These are phyloP conservation scores for Itoplectis maculator DNA, from an alignment of 2,888 invertebrate species.

Conservation along the genomic window DNA sequence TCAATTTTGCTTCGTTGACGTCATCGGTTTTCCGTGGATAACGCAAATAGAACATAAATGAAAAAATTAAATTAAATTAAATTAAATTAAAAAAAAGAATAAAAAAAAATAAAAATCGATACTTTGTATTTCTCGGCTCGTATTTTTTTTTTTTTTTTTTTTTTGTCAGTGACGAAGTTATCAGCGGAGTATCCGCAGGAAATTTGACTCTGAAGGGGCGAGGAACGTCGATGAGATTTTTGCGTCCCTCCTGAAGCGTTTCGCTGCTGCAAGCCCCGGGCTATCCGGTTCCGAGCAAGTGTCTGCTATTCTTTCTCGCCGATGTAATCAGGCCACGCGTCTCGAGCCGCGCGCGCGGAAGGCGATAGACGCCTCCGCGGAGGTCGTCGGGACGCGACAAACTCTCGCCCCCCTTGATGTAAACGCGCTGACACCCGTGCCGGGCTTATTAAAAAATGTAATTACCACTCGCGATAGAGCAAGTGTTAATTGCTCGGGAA, in stretches of 20 bases:
- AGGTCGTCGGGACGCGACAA: not conserved
- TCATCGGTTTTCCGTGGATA: not conserved
- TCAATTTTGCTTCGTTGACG: not conserved
- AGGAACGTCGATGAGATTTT: constrained; percentile 45
- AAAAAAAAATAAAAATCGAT: too few species aligned
- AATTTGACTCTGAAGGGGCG: constrained; percentile 28
- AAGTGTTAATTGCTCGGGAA: constrained; percentile 1
- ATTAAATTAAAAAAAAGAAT: too few species aligned
- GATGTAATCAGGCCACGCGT: constrained; percentile 23
- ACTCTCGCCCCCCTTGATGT: not conserved
- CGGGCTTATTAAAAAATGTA: not conserved
- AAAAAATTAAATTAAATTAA: too few species aligned
- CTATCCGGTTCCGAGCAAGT: constrained; percentile 29
- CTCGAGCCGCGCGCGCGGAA: not conserved
- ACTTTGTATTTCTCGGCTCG: constrained; percentile 26
- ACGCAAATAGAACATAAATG: not conserved
- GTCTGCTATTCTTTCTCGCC: constrained; percentile 40
- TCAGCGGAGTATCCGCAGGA: constrained; percentile 9
- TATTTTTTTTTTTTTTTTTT: too few species aligned
- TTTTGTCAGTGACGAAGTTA: constrained; percentile 25
- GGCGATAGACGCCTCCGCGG: not conserved
- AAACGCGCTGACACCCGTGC: not conserved
- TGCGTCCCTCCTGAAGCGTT: not conserved
- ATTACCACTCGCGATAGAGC: not conserved
- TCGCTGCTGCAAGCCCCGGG: not conserved